Base-by-base conservation (phyloP, 2,888 invertebrate genomes). In the Harmothoe impar region DNA sequence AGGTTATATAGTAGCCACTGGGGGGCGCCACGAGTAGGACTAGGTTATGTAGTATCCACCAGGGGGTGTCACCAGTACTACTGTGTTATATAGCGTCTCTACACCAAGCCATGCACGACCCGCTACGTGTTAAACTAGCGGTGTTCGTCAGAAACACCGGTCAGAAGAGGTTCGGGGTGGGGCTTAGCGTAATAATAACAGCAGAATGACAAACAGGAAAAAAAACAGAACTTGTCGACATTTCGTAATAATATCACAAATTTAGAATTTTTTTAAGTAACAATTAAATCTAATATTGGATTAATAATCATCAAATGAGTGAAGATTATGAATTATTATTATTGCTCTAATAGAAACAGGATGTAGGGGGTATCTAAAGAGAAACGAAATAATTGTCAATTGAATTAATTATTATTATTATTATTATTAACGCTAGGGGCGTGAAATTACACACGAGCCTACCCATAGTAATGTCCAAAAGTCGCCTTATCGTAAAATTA, bases 51-150 rank as follows among this genome's bases (percentile, higher is more conserved):
- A n/a, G 17, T 10, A 78, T 1, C 78, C 78, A 84, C 43, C 10
- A 84, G 84, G 84, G 84, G 84, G 43, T 35, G 43, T 35, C 84
- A 84, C 84, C 33, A 84, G 35, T 84, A 43, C 35, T 25, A 68
- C 68, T 15, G 43, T 43, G 43, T 43, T 43, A 43, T 43, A 43
- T 12, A 62, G 62, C 62, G 62, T 62, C 62, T 62, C 62, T 20
- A 29, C 84, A 51, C 84, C 84, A 84, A 84, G 84, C 84, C 84
- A 84, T 84, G 84, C 84, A 51, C 23, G 84, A 35, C 84, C 84
- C 84, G 23, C 84, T 84, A 51, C 5, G 29, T 29, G 3, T n/a
- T n/a, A 62, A 3, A 62, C 62, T 62, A 62, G 0, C 23, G 12
- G 62, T 62, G n/a, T 20, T 10, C 62, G 23, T 62, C 20, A n/a